A percentile compares a stretch with the other conserved stretches of the same genome.
phyloP scores from a whole-genome alignment of 2,888 invertebrate species.

The Julus scandinavius region DNA sequence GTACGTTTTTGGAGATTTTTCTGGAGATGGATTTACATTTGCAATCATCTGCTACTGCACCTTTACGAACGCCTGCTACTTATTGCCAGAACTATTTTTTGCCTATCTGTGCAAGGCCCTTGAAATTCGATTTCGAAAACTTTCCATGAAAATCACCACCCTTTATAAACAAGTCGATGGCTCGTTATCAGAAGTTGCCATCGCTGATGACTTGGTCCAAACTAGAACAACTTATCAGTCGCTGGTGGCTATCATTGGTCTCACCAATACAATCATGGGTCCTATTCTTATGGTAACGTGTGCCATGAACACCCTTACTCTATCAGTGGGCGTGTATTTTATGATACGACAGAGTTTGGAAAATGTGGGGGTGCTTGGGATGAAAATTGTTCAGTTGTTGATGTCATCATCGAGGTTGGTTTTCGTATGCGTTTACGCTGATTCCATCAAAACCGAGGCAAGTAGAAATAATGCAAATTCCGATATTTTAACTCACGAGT shows the following conservation, averaged over 20 bases:
- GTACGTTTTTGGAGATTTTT: background rate
- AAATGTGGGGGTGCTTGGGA: background rate
- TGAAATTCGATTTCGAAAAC: background rate
- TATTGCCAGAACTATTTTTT: conserved; percentile 14
- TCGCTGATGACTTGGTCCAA: background rate
- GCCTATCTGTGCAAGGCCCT: conserved; percentile 4
- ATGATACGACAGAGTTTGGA: background rate
- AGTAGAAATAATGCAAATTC: background rate
- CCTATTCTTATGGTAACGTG: background rate
- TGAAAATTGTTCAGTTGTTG: background rate
- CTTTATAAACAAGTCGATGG: background rate
- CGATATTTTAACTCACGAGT: too few relatives aligned
- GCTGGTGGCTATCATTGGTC: background rate
- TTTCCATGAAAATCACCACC: background rate
- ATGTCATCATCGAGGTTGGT: background rate
- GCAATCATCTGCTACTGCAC: background rate
- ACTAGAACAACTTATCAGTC: background rate
- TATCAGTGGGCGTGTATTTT: background rate
- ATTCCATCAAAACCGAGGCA: background rate
- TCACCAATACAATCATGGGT: background rate
- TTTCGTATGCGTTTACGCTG: background rate
- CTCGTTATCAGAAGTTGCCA: background rate
- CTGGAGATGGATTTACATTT: conserved; percentile 10
- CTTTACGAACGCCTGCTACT: background rate
- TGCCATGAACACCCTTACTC: background rate